phyloP scores from a whole-genome alignment of 2,797 vertebrate species.

The Thaleichthys pacificus region DNA sequence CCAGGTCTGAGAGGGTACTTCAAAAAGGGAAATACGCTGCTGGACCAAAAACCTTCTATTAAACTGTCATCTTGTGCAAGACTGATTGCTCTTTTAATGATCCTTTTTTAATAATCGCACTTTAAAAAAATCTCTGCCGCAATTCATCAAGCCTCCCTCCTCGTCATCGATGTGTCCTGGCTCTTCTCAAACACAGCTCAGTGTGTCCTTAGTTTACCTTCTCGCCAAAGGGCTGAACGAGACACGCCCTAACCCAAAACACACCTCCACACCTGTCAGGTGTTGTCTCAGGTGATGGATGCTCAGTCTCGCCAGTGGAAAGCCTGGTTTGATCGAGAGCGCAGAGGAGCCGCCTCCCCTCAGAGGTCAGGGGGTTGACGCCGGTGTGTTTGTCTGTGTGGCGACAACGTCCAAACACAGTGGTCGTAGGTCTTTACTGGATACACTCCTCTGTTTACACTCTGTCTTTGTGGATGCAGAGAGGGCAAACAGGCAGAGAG shows the following conservation, averaged over 20 bases:
- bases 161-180: conserved; percentile 12
- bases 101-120: conserved; percentile 24
- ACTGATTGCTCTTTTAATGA: conserved; percentile 28
- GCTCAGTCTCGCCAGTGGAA: conserved; percentile 21
- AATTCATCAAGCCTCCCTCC: background rate
- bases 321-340: conserved; percentile 29
- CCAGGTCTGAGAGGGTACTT: background rate
- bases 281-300: conserved; percentile 32
- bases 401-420: background rate
- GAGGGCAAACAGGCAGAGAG: conserved; percentile 20
- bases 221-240: background rate
- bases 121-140: conserved; percentile 1
- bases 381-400: conserved; percentile 27
- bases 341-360: conserved; percentile 20
- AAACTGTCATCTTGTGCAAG: conserved; percentile 38
- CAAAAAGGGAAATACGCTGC: conserved; percentile 12
- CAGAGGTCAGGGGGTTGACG: conserved; percentile 46
- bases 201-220: conserved; percentile 18
- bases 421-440: conserved; percentile 7
- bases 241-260: background rate
- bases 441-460: background rate
- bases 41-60: conserved; percentile 37
- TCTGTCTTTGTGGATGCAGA: conserved; percentile 22
- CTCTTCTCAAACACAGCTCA: conserved; percentile 15
- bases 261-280: conserved; percentile 12